phyloP scores from a whole-genome alignment of 2,113 vertebrate species.

The Macroglossus sobrinus region DNA sequence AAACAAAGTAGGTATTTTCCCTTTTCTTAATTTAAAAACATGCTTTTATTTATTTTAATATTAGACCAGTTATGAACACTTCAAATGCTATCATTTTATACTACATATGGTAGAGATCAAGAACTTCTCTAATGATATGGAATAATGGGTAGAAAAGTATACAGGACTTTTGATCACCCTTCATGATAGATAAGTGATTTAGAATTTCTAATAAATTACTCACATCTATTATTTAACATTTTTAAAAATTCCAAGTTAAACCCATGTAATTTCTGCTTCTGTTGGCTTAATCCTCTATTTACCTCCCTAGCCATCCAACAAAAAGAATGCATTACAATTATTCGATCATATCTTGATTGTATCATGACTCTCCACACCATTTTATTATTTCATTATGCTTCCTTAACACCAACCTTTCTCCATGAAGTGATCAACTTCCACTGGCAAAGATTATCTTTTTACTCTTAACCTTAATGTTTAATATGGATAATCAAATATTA shows the following conservation, averaged over 20 bases:
- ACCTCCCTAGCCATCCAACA: neutral
- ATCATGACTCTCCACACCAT: neutral
- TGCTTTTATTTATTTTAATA: neutral
- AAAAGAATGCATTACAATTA: neutral
- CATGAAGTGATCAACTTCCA: neutral
- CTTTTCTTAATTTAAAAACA: neutral
- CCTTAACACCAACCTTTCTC: neutral
- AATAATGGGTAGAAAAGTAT: neutral
- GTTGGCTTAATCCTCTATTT: neutral
- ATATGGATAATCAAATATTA: neutral
- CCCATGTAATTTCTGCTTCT: neutral
- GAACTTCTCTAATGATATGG: neutral
- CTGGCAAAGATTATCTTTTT: neutral
- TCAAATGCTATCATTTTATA: neutral
- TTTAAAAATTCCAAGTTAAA: neutral
- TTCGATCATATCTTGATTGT: neutral
- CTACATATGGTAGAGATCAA: neutral
- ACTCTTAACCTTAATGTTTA: neutral
- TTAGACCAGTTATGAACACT: neutral
- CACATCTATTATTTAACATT: neutral
- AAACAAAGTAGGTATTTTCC: neutral
- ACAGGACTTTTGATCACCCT: neutral
- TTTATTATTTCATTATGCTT: neutral
- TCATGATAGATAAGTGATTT: neutral
- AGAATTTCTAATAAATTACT: neutral